These are phyloP conservation scores for Lithobates pipiens DNA, from an alignment of 2,797 vertebrate species.

Conservation along the genomic window DNA sequence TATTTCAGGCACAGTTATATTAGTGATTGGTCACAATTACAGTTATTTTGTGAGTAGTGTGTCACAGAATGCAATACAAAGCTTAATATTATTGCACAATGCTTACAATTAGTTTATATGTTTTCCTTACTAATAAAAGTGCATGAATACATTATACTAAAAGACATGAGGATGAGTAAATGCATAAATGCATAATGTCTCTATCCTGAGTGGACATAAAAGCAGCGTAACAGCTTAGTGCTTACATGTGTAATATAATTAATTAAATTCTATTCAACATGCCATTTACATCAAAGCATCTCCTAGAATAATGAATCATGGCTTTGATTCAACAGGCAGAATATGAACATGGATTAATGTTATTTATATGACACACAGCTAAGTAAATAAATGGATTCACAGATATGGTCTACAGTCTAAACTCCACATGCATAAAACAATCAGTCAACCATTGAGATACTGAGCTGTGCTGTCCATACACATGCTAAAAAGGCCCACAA, in stretches of 20 bases:
- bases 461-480: neutral
- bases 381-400: constrained; percentile 6
- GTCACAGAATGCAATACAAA: no score
- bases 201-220: neutral
- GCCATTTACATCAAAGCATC: constrained; percentile 28
- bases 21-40: no score
- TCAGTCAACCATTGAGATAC: neutral
- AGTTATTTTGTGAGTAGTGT: no score
- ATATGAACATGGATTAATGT: constrained; percentile 9
- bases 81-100: neutral
- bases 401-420: neutral
- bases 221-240: neutral
- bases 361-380: constrained; percentile 24
- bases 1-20: no score
- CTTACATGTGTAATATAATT: constrained; percentile 18
- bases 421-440: neutral
- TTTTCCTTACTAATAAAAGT: constrained; percentile 13
- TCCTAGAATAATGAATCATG: constrained; percentile 12
- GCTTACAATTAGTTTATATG: neutral
- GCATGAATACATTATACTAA: neutral
- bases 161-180: neutral
- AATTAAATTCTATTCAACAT: constrained; percentile 12
- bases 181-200: neutral
- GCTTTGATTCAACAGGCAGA: constrained; percentile 14
- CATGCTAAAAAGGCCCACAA: no score